Percentiles rank a stretch among this genome's conserved stretches.
These are phyloP conservation scores for Physeter macrocephalus DNA, from an alignment of 2,113 vertebrate genomes.

Conservation along the genomic window DNA sequence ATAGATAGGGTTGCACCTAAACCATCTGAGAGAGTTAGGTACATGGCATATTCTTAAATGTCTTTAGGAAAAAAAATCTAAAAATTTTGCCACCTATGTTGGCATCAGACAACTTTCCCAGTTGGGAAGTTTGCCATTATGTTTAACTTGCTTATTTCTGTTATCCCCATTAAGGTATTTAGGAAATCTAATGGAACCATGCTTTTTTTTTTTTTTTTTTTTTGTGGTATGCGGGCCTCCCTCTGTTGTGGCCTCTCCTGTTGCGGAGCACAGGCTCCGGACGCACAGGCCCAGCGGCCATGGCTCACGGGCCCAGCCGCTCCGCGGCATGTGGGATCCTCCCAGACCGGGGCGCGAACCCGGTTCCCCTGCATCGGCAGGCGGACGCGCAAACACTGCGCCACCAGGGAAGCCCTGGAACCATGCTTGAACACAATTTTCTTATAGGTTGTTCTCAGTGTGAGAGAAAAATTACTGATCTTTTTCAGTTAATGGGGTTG, in stretches of 20 bases:
- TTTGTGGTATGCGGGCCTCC: too few species aligned
- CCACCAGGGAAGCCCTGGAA: too few species aligned
- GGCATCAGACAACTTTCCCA: not conserved
- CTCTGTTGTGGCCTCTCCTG: too few species aligned
- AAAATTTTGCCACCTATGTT: not conserved
- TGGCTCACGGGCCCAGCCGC: too few species aligned
- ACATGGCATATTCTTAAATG: not conserved
- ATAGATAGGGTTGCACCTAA: not conserved
- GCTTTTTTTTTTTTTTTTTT: too few species aligned
- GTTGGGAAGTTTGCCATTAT: not conserved
- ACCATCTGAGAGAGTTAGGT: not conserved
- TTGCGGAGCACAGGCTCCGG: too few species aligned
- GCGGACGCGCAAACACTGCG: too few species aligned
- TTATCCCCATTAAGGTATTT: not conserved
- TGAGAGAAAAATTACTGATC: not conserved
- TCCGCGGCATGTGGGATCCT: too few species aligned
- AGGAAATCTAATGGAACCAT: not conserved
- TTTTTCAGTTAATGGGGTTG: not conserved
- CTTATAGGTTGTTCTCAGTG: not conserved
- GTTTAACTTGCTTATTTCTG: not conserved
- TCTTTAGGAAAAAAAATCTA: not conserved
- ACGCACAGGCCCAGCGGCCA: too few species aligned
- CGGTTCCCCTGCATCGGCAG: too few species aligned
- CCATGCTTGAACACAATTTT: not conserved
- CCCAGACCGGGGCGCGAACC: too few species aligned